These are phyloP conservation scores for Peromyscus maniculatus DNA, from an alignment of 2,113 vertebrate species.

Conservation along the genomic window DNA sequence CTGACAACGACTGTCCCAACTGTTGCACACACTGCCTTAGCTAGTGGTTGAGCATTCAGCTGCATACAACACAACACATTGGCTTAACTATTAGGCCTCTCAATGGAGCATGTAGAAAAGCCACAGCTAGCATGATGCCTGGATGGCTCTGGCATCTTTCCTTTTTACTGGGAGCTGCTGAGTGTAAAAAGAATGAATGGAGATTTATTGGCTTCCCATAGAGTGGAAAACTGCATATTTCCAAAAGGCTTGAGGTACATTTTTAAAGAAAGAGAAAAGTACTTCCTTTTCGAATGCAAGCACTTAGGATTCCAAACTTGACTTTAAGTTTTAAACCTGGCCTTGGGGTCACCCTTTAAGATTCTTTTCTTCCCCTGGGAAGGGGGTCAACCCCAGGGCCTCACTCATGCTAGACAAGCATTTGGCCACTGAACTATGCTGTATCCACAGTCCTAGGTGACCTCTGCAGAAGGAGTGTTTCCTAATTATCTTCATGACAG, in stretches of 20 bases:
- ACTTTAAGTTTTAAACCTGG: neutral
- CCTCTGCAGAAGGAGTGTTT: neutral
- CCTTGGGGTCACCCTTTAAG: neutral
- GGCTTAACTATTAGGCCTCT: conserved; percentile 71
- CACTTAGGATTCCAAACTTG: neutral
- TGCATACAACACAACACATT: conserved; percentile 34
- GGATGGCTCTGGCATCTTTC: conserved; percentile 25
- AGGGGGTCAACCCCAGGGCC: neutral
- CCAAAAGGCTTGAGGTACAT: conserved; percentile 54
- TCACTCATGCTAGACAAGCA: neutral
- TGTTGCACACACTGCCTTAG: neutral
- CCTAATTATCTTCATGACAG: neutral
- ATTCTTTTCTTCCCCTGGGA: neutral
- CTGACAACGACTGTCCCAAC: conserved; percentile 46
- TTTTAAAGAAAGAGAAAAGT: conserved; percentile 65
- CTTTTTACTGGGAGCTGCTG: conserved; percentile 60
- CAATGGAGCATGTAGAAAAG: conserved; percentile 74
- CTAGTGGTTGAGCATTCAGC: conserved; percentile 54
- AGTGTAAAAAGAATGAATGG: conserved; percentile 71
- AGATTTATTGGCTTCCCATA: conserved; percentile 71
- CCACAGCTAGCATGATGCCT: conserved; percentile 36
- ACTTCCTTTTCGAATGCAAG: neutral
- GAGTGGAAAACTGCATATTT: conserved; percentile 68
- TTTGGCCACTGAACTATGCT: neutral
- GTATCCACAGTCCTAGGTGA: neutral